phyloP scores from a whole-genome alignment of 2,797 vertebrate genomes.

The Sciurus carolinensis region DNA sequence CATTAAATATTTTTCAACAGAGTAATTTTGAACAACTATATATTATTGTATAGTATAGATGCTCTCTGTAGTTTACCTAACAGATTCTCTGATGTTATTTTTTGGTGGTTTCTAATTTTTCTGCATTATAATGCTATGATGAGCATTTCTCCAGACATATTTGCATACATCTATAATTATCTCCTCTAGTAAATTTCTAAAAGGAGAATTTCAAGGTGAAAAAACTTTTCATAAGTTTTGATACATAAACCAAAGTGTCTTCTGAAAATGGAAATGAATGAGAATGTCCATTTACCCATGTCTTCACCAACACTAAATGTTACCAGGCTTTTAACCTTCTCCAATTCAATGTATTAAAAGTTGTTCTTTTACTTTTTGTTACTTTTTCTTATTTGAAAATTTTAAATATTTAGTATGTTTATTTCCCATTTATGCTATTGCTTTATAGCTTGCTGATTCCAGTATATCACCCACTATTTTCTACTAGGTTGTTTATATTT shows the following conservation, averaged over 20 bases:
- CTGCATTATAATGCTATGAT: neutral
- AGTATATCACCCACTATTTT: conserved; percentile 8
- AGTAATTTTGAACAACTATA: conserved; percentile 31
- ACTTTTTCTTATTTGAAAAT: conserved; percentile 12
- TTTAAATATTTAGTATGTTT: conserved; percentile 19
- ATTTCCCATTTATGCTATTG: conserved; percentile 33
- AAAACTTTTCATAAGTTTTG: neutral
- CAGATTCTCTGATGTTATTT: neutral
- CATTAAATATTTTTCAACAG: conserved; percentile 44
- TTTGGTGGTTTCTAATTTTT: conserved; percentile 17
- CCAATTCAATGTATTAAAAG: conserved; percentile 17
- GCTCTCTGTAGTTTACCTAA: neutral
- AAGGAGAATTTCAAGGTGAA: conserved; percentile 10
- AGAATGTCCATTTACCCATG: neutral
- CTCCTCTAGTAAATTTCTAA: conserved; percentile 42
- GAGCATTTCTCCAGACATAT: conserved; percentile 38
- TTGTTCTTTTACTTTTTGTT: conserved; percentile 21
- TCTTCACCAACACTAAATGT: conserved; percentile 23
- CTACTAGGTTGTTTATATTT: conserved; percentile 15
- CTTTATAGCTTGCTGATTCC: neutral
- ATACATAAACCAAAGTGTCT: neutral
- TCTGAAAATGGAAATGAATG: conserved; percentile 23
- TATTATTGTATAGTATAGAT: neutral
- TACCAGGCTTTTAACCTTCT: conserved; percentile 43
- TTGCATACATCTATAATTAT: conserved; percentile 33